Conservation (phyloP, 2,113 vertebrate genomes). For the Muntiacus muntjak region DNA sequence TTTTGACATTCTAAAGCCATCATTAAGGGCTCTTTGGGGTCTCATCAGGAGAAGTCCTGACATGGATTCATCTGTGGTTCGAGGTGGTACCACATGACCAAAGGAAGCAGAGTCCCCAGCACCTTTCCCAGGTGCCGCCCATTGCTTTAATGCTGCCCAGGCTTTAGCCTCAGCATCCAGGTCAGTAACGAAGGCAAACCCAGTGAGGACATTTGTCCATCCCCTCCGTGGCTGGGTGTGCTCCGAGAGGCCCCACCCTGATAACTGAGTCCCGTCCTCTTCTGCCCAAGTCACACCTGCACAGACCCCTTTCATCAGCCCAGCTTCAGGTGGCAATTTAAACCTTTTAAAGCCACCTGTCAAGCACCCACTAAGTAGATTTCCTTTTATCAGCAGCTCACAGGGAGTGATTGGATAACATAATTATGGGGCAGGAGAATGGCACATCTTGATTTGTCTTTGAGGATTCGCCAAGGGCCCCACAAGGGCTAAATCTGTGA, state of each 20-base stretch:
- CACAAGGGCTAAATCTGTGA: slow-evolving; percentile 48
- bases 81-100: neutral
- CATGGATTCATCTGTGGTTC: neutral
- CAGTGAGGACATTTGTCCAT: neutral
- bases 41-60: neutral
- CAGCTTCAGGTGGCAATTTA: slow-evolving; percentile 48
- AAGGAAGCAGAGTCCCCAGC: neutral
- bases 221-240: neutral
- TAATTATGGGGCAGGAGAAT: slow-evolving; percentile 58
- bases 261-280: neutral
- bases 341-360: slow-evolving; percentile 51
- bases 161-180: neutral
- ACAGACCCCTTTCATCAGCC: slow-evolving; percentile 35
- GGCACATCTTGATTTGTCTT: slow-evolving; percentile 46
- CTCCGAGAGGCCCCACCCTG: neutral
- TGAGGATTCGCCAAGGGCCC: slow-evolving; percentile 59
- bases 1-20: neutral
- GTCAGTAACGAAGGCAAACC: neutral
- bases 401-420: slow-evolving; percentile 35
- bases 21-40: neutral
- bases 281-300: slow-evolving; percentile 21
- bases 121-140: too few species aligned
- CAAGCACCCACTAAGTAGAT: slow-evolving; percentile 26
- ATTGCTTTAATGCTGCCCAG: neutral
- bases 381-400: slow-evolving; percentile 46